Evolutionary conservation across 2,888 invertebrate species (phyloP).

Genomic region (Cephus rjabovi): DNA sequence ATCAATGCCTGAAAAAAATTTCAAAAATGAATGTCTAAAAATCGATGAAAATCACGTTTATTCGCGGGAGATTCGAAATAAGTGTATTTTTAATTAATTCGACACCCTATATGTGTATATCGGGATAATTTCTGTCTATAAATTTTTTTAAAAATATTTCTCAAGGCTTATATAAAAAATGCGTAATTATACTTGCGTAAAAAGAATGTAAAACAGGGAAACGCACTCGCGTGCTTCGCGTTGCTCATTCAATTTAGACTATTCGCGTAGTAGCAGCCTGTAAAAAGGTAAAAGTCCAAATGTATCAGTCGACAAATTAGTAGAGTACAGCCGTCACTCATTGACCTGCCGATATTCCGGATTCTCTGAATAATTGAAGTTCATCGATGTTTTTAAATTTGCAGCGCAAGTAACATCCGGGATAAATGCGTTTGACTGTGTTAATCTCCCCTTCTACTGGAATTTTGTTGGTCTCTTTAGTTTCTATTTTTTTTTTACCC

Average conservation of each 20-base stretch:
- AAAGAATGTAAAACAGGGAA: background rate
- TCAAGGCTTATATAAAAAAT: background rate
- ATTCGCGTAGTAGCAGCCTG: background rate
- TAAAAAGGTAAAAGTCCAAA: background rate
- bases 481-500: background rate
- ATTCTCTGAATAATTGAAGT: conserved; percentile 33
- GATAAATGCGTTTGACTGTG: background rate
- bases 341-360: conserved; percentile 30
- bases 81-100: no score
- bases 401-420: background rate
- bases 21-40: background rate
- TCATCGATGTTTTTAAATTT: conserved; percentile 27
- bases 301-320: conserved; percentile 1
- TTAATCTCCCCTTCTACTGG: background rate
- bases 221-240: background rate
- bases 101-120: no score
- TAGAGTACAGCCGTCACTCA: conserved; percentile 27
- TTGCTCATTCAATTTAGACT: background rate
- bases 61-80: background rate
- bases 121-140: background rate
- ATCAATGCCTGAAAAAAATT: background rate
- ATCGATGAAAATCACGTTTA: background rate
- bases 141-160: background rate
- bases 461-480: background rate
- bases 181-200: background rate